Base-by-base conservation (phyloP, 2,113 vertebrate species). In the Phalacrocorax aristotelis region DNA sequence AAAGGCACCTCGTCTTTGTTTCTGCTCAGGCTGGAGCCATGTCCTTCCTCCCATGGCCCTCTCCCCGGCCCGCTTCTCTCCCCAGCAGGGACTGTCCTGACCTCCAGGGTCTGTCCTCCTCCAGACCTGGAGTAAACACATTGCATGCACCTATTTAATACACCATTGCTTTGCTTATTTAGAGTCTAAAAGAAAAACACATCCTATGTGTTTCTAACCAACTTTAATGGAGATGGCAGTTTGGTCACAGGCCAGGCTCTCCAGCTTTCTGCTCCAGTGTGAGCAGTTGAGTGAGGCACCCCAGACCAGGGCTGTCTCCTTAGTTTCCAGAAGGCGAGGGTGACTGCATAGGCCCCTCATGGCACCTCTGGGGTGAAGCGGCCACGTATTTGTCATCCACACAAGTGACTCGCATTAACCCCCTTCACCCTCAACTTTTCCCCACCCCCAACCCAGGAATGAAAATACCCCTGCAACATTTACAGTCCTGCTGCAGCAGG, bases 131-230 rank as follows among this genome's bases (percentile, higher is more conserved):
- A 58, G 21, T 44, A 54, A 83, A 51, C 6, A 18, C 27, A 48
- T 8, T 68, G 20, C 23, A 23, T 0, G 1, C 36, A 11, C 7
- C 75, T 66, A 15, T 51, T 85, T 26, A 42, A 57, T 25, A n/a
- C 19, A 6, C 21, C 1, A 3, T 2, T 4, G 7, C 36, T 46
- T 36, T 42, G 32, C 65, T 82, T 30, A 42, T 42, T 42, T n/a
- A 13, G 26, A 81, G 38, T 27, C 30, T 14, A 10, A n/a, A 70
- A 61, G 40, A 85, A 22, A 34, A 4, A 29, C 34, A 44, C 20
- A 29, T 27, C 17, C 42, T 8, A 11, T 2, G 0, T 30, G 14
- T 46, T 26, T 77, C 38, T 40, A 29, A 54, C 0, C 0, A 60
- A 25, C 18, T 89, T 81, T 9, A 27, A 64, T 1, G 1, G 38